Base-by-base conservation (phyloP, 64 coral and sea anemone species). In the Porites lutea region DNA sequence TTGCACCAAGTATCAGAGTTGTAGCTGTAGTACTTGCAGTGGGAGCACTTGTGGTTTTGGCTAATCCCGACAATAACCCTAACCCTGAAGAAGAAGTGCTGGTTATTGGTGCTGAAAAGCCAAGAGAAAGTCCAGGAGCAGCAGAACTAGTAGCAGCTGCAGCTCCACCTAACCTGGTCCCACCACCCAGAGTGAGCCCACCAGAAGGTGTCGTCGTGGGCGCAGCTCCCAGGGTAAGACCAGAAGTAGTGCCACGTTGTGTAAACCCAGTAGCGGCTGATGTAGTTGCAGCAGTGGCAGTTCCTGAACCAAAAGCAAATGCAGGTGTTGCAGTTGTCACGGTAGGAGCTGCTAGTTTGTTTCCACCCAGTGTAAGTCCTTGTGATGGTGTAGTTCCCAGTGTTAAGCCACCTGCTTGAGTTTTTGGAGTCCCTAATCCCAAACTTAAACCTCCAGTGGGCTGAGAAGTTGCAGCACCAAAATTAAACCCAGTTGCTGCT, bases 271-370 rank as follows among this genome's bases (percentile, higher is more conserved):
- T 60, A n/a, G 82, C 11, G 18, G 67, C 73, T 20, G 86, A 44
- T 59, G 80, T 52, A 23, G 75, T 8, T 21, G 63, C 55, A 27
- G 58, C 52, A 89, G 92, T 78, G 13, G 65, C 2, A 3, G 75
- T 59, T 7, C 88, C 61, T 18, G 55, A 58, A 45, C 75, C 89
- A 92, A 89, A 88, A 13, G 78, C 55, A 90, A 98, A 88, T 15
- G 87, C 90, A 16, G 75, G 4, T 4, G 75, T 69, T 72, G 95
- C 12, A 11, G 90, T 52, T 8, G 54, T 43, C 27, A 60, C 45
- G 20, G 88, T 6, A 57, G 50, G 69, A 6, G 23, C 68, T 50
- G 69, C 49, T 48, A 87, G 67, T 58, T 93, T 93, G 45, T 2
- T n/a, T 48, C 19, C 6, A 4, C 80, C 91, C 68, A 93, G 83